Conservation (phyloP, 2,113 vertebrate genomes). For the Donacobius atricapilla region DNA sequence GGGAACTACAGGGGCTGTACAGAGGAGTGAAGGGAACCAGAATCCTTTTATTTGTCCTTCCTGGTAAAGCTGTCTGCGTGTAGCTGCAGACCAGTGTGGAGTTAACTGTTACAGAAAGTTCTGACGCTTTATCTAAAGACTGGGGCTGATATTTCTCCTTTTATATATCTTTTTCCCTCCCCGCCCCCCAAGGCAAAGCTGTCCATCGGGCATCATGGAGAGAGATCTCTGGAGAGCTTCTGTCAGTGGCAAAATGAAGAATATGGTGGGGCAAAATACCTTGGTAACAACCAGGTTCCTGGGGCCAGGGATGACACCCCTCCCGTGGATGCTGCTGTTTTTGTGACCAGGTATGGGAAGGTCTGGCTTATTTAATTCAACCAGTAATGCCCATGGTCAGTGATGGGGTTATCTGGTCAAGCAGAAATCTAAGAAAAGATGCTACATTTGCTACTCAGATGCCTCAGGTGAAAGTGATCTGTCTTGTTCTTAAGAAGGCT, state of each 20-base stretch:
- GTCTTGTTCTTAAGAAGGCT: neutral
- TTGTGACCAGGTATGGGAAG: conserved; percentile 88
- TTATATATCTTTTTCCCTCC: neutral
- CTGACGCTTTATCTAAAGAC: neutral
- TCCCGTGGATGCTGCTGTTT: conserved; percentile 89
- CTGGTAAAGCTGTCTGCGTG: neutral
- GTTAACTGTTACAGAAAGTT: neutral
- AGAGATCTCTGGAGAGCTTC: conserved; percentile 93
- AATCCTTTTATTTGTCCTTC: neutral
- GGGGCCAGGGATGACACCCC: conserved; percentile 84
- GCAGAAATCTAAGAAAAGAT: neutral
- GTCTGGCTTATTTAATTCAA: neutral
- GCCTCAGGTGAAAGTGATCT: neutral
- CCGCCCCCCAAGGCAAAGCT: conserved; percentile 76
- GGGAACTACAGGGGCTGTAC: neutral
- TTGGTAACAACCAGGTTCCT: conserved; percentile 90
- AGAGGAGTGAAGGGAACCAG: neutral
- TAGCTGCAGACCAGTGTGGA: neutral
- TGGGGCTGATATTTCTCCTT: neutral
- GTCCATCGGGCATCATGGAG: conserved; percentile 91
- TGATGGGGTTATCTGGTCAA: neutral
- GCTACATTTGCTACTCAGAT: neutral
- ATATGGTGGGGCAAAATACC: conserved; percentile 83
- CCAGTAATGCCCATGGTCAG: neutral
- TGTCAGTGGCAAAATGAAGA: conserved; percentile 97